phyloP scores from a whole-genome alignment of 2,113 vertebrate species.

The Sterrhoptilus dennistouni region DNA sequence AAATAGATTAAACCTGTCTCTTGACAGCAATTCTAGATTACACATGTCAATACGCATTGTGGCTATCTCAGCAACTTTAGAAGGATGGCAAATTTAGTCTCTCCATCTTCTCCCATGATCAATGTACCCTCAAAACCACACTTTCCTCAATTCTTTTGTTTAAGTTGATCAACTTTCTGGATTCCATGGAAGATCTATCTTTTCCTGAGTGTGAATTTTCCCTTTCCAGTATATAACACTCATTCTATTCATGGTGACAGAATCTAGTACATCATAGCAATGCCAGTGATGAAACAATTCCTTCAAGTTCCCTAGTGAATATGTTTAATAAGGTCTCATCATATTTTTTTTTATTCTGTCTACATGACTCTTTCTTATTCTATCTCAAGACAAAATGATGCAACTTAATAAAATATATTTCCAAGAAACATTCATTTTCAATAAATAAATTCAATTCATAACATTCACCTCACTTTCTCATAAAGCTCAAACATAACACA shows the following conservation, averaged over 20 bases:
- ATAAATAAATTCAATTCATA: background rate
- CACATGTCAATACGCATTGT: background rate
- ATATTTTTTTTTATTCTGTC: background rate
- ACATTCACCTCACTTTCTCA: background rate
- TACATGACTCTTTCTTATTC: background rate
- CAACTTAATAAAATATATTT: background rate
- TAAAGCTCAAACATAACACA: background rate
- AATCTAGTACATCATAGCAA: background rate
- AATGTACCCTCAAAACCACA: background rate
- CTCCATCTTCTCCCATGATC: background rate
- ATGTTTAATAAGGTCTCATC: background rate
- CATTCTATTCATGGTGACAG: background rate
- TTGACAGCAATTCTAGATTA: background rate
- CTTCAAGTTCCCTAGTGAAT: background rate
- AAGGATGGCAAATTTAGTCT: background rate
- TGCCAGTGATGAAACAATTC: background rate
- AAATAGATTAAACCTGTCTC: background rate
- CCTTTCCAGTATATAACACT: background rate
- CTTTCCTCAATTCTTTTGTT: background rate
- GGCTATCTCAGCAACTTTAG: background rate
- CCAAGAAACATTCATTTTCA: background rate
- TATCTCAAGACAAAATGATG: background rate
- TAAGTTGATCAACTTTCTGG: background rate
- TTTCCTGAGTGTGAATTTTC: background rate
- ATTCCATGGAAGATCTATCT: background rate